phyloP scores from a whole-genome alignment of 2,888 invertebrate species.

The Andrena fulva region DNA sequence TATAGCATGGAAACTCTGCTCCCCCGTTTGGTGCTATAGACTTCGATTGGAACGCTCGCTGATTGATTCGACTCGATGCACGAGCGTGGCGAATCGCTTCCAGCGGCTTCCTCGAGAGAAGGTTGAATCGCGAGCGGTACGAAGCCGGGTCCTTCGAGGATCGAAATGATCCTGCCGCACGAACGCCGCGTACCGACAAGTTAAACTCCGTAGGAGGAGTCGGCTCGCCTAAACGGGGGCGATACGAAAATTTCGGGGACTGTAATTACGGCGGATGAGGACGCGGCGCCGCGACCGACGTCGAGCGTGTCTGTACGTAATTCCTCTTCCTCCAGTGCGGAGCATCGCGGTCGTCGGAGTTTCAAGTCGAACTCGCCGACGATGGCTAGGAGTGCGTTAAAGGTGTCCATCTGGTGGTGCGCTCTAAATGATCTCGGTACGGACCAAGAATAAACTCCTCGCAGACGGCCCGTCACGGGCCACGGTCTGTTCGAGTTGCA shows the following conservation, averaged over 20 bases:
- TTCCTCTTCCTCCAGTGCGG: slow-evolving; percentile 38
- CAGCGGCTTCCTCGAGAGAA: too few species aligned
- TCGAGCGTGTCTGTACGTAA: slow-evolving; percentile 51
- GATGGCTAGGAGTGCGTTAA: neutral
- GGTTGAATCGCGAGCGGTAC: neutral
- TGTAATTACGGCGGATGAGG: slow-evolving; percentile 43
- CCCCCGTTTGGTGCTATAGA: too few species aligned
- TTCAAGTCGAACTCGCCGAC: neutral
- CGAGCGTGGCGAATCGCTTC: neutral
- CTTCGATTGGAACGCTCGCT: neutral
- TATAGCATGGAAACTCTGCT: too few species aligned
- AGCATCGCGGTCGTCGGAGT: neutral
- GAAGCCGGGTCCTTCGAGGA: neutral
- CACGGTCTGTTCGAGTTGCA: slow-evolving; percentile 35
- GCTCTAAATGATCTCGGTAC: slow-evolving; percentile 25
- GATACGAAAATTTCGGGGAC: slow-evolving; percentile 42
- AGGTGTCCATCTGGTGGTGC: slow-evolving; percentile 2
- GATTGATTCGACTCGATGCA: slow-evolving; percentile 5
- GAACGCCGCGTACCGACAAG: slow-evolving; percentile 28
- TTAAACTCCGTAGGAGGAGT: slow-evolving; percentile 23
- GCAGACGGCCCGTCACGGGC: slow-evolving; percentile 25
- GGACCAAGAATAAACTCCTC: slow-evolving; percentile 33
- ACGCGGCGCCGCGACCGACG: slow-evolving; percentile 26
- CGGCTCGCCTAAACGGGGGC: slow-evolving; percentile 32
- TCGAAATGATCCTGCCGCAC: slow-evolving; percentile 28